Conservation (phyloP, 2,888 invertebrate genomes). For the Isotomurus palustris region DNA sequence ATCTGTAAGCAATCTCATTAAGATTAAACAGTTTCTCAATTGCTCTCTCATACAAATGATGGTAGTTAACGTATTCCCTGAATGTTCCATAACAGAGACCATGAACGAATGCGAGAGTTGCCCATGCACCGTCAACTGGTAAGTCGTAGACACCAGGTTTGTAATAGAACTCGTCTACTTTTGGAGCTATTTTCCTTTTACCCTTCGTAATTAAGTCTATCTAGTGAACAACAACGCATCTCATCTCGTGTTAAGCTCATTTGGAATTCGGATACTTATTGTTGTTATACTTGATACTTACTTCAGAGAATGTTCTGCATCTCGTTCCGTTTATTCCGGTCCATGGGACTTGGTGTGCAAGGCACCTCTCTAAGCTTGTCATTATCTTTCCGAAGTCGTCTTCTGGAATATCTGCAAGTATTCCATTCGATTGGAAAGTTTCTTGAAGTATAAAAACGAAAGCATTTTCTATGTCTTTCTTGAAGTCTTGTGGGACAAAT, state of each 20-base stretch:
- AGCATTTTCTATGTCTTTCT: slow-evolving; percentile 20
- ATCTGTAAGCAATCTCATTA: slow-evolving; percentile 10
- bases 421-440: slow-evolving; percentile 11
- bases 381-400: slow-evolving; percentile 25
- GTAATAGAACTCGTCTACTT: slow-evolving; percentile 19
- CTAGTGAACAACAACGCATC: not conserved
- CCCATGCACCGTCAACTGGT: slow-evolving; percentile 33
- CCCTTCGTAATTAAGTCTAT: slow-evolving; percentile 12
- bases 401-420: slow-evolving; percentile 25
- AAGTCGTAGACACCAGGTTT: slow-evolving; percentile 31
- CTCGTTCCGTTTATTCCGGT: slow-evolving; percentile 16
- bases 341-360: slow-evolving; percentile 3
- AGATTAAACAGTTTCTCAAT: slow-evolving; percentile 18
- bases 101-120: slow-evolving; percentile 11
- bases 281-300: slow-evolving; percentile 2
- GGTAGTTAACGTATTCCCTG: slow-evolving; percentile 31
- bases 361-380: slow-evolving; percentile 23
- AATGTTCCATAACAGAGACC: slow-evolving; percentile 32
- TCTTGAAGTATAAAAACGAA: slow-evolving; percentile 35
- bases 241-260: not conserved
- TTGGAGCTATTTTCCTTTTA: slow-evolving; percentile 2
- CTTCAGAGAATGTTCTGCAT: slow-evolving; percentile 23
- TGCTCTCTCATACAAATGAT: slow-evolving; percentile 37
- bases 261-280: not conserved
- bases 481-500: slow-evolving; percentile 28